Conservation (phyloP, 2,797 vertebrate species). For the Xenopus petersii region DNA sequence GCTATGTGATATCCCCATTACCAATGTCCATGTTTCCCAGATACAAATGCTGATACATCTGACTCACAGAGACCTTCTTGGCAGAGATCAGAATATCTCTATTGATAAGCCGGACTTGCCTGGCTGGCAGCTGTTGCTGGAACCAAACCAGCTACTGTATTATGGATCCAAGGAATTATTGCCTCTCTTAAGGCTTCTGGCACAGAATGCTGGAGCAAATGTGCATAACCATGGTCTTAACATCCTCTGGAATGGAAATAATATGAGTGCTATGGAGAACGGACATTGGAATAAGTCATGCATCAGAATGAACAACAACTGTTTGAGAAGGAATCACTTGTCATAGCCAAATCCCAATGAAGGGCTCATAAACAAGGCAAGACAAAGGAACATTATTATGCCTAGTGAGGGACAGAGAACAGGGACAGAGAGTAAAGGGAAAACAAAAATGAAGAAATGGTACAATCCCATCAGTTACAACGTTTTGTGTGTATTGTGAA, state of each 20-base stretch:
- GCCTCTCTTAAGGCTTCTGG: neutral
- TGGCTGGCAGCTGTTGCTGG: slow-evolving; percentile 23
- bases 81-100: neutral
- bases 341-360: neutral
- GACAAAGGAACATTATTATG: no score
- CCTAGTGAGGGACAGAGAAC: no score
- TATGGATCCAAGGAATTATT: slow-evolving; percentile 9
- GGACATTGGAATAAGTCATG: neutral
- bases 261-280: slow-evolving; percentile 6
- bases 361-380: neutral
- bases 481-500: no score
- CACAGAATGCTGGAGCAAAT: slow-evolving; percentile 6
- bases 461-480: no score
- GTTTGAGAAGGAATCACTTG: slow-evolving; percentile 3
- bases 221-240: slow-evolving; percentile 18
- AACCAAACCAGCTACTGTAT: slow-evolving; percentile 17
- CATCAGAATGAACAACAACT: slow-evolving; percentile 16
- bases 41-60: neutral
- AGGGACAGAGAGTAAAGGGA: no score
- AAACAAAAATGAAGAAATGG: no score
- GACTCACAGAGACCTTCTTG: neutral
- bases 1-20: neutral
- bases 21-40: neutral
- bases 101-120: neutral
- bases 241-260: slow-evolving; percentile 18